Base-by-base conservation (phyloP, 2,113 vertebrate genomes). In the Monopterus albus region DNA sequence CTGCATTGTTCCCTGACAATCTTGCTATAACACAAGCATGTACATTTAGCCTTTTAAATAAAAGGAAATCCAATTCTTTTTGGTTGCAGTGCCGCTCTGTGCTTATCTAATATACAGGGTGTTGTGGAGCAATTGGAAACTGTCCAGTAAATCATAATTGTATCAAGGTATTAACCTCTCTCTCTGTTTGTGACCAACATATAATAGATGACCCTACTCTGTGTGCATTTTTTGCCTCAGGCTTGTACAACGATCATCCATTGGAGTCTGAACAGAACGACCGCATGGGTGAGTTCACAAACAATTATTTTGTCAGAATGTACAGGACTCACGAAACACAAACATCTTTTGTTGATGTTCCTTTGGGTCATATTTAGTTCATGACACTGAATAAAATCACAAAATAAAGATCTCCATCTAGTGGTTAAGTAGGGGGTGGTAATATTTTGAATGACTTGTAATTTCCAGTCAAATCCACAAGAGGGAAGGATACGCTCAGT, bases 211-310 rank as follows among this genome's bases (percentile, higher is more conserved):
- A 55, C 68, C 9, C 40, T 1, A n/a, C 3, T 57, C 15, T 45
- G 3, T 75, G 4, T 57, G 0, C 6, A 2, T 21, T 57, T 40
- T 49, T 26, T 36, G 82, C n/a, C 83, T 15, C 88, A 96, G 95
- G 92, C 52, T 94, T 95, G 71, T 94, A 86, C 89, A 60, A 31
- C 35, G 93, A 94, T 25, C 91, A 91, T 60, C 81, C 91, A 11
- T 6, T 93, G 73, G 94, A 95, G 65, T 81, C 88, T 0, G 92
- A 93, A 14, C 89, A 92, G 43, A 83, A 90, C 46, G 84, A 88
- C 67, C 56, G 64, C 42, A 87, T 90, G 72, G 89, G 93, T 94
- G 67, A 91, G 92, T 88, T 21, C 5, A 45, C 14, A 57, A 18
- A 52, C 12, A 7, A 10, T 12, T 5, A 7, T 43, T 20, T 50